A percentile compares a stretch with the other conserved stretches of the same genome.
phyloP scores from a whole-genome alignment of 2,113 vertebrate genomes.

The Ctenodactylus gundi region DNA sequence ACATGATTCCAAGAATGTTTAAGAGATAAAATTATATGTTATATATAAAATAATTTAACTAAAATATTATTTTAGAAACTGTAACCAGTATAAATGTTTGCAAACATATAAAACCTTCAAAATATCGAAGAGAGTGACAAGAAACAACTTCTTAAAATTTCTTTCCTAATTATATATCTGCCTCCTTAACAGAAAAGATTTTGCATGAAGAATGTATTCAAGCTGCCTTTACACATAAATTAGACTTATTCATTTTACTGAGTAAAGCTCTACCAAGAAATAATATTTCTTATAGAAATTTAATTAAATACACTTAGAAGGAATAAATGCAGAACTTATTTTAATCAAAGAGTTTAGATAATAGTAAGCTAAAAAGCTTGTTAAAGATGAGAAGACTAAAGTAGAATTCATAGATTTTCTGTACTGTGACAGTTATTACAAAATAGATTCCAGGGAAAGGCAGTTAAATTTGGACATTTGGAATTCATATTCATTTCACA shows the following conservation, averaged over 20 bases:
- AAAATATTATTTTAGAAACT: neutral
- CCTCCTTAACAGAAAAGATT: neutral
- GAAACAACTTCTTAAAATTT: conserved; percentile 23
- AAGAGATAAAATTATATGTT: neutral
- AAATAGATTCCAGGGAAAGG: neutral
- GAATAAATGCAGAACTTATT: neutral
- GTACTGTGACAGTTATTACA: neutral
- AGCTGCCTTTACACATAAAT: neutral
- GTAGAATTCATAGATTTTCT: conserved; percentile 27
- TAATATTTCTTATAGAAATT: neutral
- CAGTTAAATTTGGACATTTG: conserved; percentile 31
- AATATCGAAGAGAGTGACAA: neutral
- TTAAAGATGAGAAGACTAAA: conserved; percentile 21
- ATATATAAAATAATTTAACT: conserved; percentile 23
- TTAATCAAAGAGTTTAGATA: conserved; percentile 20
- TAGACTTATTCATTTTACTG: neutral
- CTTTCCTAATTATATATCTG: neutral
- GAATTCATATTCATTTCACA: conserved; percentile 10
- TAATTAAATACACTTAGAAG: neutral
- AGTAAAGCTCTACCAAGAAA: neutral
- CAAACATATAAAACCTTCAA: conserved; percentile 16
- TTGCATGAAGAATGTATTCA: neutral
- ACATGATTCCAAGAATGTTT: neutral
- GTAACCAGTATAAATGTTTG: neutral
- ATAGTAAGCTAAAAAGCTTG: neutral